phyloP scores from a whole-genome alignment of 2,797 vertebrate species.

The Percopsis omiscomaycus region DNA sequence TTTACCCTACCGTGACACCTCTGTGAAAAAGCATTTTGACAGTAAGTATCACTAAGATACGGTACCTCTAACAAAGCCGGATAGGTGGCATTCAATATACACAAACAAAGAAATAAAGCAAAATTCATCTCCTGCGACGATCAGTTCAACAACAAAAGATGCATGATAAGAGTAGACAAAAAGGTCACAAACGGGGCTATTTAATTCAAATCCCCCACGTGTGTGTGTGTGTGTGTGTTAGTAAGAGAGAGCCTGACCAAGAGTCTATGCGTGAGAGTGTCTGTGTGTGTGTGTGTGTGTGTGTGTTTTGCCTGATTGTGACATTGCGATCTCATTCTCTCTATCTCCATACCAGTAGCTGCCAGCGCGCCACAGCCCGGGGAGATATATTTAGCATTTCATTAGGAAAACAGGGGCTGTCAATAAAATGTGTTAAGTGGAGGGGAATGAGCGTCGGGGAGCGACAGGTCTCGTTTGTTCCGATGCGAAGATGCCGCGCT shows the following conservation, averaged over 20 bases:
- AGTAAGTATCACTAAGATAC: no score
- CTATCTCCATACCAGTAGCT: constrained; percentile 75
- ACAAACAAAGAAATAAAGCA: constrained; percentile 63
- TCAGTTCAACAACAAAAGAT: constrained; percentile 56
- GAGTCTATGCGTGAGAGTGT: background rate
- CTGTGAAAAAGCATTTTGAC: no score
- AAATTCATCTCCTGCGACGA: constrained; percentile 50
- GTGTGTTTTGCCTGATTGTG: constrained; percentile 45
- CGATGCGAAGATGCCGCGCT: constrained; percentile 74
- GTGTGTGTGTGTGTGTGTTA: constrained; percentile 11
- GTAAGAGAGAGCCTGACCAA: background rate
- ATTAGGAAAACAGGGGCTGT: constrained; percentile 79
- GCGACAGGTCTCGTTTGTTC: constrained; percentile 76
- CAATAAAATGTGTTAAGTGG: constrained; percentile 81
- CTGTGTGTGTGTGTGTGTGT: background rate
- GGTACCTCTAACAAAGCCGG: constrained; percentile 35
- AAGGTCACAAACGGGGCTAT: constrained; percentile 58
- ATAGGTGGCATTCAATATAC: constrained; percentile 64
- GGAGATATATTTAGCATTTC: constrained; percentile 81
- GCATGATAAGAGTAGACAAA: constrained; percentile 68
- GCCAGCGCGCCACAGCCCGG: constrained; percentile 62
- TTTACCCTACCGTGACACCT: no score
- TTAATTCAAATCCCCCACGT: constrained; percentile 49
- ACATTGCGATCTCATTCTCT: constrained; percentile 71
- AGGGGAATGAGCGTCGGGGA: constrained; percentile 76